Conservation (phyloP, 2,888 invertebrate genomes). For the Yponomeuta cagnagella region DNA sequence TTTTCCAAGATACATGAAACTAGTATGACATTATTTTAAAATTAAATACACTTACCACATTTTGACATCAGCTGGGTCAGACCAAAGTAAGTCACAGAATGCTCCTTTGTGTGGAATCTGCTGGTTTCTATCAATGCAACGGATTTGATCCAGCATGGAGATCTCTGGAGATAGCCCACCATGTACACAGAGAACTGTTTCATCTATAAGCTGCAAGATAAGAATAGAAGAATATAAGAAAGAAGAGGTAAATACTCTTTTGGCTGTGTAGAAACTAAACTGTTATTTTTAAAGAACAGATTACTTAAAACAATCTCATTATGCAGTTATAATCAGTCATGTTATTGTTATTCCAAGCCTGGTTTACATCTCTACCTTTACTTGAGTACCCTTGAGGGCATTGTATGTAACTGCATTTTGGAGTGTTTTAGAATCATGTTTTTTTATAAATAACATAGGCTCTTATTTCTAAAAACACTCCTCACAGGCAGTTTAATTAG, state of each 20-base stretch:
- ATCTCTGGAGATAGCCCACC: constrained; percentile 98
- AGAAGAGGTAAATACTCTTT: constrained; percentile 23
- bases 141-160: constrained; percentile 96
- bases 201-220: constrained; percentile 91
- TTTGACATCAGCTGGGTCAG: constrained; percentile 98
- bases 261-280: background rate
- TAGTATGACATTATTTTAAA: no score
- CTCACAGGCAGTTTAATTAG: no score
- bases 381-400: no score
- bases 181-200: constrained; percentile 96
- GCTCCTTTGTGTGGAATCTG: constrained; percentile 99
- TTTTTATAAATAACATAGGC: no score
- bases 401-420: no score
- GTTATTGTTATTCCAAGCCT: no score
- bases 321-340: no score
- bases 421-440: no score
- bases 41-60: constrained; percentile 79
- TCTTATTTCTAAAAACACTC: no score
- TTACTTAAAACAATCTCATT: no score
- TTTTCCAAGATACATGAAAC: no score
- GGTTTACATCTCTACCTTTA: no score
- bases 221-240: background rate
- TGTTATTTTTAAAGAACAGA: background rate
- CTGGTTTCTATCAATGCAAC: constrained; percentile 95
- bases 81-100: constrained; percentile 99